Evolutionary conservation across 2,888 invertebrate species (phyloP).

Genomic region (Synanthedon vespiformis): DNA sequence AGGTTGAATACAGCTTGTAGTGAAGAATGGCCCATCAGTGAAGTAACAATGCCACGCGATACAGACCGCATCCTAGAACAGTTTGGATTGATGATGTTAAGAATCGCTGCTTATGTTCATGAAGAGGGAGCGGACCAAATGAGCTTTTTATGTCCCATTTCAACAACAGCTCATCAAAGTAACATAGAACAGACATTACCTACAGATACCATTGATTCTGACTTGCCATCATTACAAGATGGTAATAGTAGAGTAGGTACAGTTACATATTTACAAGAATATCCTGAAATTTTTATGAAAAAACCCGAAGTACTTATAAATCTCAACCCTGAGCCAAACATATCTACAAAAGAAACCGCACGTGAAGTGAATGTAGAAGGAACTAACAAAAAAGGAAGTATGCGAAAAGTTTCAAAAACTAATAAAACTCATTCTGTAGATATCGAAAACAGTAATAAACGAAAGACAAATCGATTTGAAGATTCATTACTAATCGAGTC

Average conservation of each 20-base stretch:
- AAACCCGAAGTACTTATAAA: conserved; percentile 24
- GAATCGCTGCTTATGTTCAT: conserved; percentile 36
- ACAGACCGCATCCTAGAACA: conserved; percentile 57
- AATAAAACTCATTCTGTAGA: background rate
- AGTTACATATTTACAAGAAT: conserved; percentile 48
- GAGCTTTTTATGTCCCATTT: conserved; percentile 13
- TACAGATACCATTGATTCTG: conserved; percentile 24
- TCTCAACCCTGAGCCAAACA: conserved; percentile 5
- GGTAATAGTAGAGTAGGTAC: conserved; percentile 32
- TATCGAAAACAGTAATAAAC: background rate
- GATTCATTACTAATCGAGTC: too few relatives aligned
- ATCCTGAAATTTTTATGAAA: conserved; percentile 57
- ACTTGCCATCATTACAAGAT: conserved; percentile 32
- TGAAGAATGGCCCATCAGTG: conserved; percentile 48
- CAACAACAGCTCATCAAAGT: conserved; percentile 4
- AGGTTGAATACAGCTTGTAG: conserved; percentile 27
- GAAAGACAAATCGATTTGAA: background rate
- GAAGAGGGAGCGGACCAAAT: conserved; percentile 21
- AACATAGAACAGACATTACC: conserved; percentile 11
- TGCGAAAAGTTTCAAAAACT: background rate
- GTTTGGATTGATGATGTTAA: conserved; percentile 48
- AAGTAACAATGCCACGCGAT: conserved; percentile 43
- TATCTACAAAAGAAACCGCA: background rate
- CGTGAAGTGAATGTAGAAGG: background rate
- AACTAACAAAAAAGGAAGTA: background rate